These are phyloP conservation scores for Alligator sinensis DNA, from an alignment of 2,113 vertebrate species.

Conservation along the genomic window DNA sequence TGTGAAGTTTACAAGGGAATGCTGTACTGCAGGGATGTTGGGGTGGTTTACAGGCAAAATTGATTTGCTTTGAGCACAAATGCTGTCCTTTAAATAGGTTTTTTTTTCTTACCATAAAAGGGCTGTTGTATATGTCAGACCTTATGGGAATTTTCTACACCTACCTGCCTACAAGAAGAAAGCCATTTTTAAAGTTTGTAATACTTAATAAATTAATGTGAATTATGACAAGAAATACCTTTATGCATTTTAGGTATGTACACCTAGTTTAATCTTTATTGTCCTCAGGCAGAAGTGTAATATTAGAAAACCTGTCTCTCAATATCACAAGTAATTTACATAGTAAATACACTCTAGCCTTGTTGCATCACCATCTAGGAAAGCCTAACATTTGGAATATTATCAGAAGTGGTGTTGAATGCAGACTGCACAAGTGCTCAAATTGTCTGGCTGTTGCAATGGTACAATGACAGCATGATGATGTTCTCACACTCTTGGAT, in stretches of 20 bases:
- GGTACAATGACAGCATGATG: background rate
- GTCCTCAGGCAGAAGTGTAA: slow-evolving; percentile 63
- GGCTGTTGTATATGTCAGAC: background rate
- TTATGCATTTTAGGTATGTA: slow-evolving; percentile 26
- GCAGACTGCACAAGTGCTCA: background rate
- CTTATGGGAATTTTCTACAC: slow-evolving; percentile 10
- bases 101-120: slow-evolving; percentile 20
- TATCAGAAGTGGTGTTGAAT: slow-evolving; percentile 17
- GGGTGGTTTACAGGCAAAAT: slow-evolving; percentile 1
- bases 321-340: slow-evolving; percentile 71
- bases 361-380: slow-evolving; percentile 47
- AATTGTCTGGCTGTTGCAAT: background rate
- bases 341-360: slow-evolving; percentile 50
- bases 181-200: slow-evolving; percentile 27
- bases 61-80: background rate
- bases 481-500: accelerated
- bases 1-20: background rate
- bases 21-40: background rate
- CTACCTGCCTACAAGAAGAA: background rate
- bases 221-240: slow-evolving; percentile 56
- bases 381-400: background rate
- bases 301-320: slow-evolving; percentile 69
- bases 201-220: slow-evolving; percentile 48
- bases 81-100: slow-evolving; percentile 3
- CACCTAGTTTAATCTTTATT: slow-evolving; percentile 66